Conservation (phyloP, 1,140 invertebrate species). For the Anastrepha ludens region DNA sequence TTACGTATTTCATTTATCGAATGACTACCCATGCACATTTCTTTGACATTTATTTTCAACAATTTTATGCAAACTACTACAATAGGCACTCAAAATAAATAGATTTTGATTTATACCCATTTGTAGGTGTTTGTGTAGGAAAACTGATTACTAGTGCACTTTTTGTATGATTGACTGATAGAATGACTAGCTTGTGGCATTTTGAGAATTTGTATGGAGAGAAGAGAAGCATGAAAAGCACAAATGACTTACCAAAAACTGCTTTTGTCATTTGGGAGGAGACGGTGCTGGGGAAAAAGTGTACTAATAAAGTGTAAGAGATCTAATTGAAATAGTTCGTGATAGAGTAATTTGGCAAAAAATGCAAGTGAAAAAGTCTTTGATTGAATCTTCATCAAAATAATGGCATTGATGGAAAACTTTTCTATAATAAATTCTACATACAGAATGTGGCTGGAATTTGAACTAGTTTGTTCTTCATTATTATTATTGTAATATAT, state of each 20-base stretch:
- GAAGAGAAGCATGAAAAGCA: not conserved
- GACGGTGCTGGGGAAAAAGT: too few species aligned
- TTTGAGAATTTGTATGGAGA: not conserved
- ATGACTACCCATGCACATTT: not conserved
- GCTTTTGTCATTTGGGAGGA: too few species aligned
- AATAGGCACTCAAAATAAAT: not conserved
- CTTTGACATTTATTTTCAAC: not conserved
- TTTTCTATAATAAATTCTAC: too few species aligned
- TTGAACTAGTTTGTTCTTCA: too few species aligned
- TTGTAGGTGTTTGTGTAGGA: not conserved
- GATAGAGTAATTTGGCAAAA: not conserved
- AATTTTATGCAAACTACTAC: not conserved
- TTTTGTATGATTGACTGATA: not conserved
- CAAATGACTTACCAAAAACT: not conserved
- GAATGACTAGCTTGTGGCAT: not conserved
- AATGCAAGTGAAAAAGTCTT: not conserved
- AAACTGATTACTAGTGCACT: not conserved
- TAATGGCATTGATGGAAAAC: too few species aligned
- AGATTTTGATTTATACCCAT: not conserved
- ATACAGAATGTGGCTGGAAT: too few species aligned
- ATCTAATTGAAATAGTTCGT: not conserved
- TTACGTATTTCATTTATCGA: slow-evolving; percentile 1
- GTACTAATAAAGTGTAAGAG: not conserved
- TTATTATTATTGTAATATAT: too few species aligned
- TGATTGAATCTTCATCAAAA: too few species aligned